A percentile compares a stretch with the other conserved stretches of the same genome.
These are phyloP conservation scores for Numida meleagris DNA, from an alignment of 2,113 vertebrate species.

Conservation along the genomic window DNA sequence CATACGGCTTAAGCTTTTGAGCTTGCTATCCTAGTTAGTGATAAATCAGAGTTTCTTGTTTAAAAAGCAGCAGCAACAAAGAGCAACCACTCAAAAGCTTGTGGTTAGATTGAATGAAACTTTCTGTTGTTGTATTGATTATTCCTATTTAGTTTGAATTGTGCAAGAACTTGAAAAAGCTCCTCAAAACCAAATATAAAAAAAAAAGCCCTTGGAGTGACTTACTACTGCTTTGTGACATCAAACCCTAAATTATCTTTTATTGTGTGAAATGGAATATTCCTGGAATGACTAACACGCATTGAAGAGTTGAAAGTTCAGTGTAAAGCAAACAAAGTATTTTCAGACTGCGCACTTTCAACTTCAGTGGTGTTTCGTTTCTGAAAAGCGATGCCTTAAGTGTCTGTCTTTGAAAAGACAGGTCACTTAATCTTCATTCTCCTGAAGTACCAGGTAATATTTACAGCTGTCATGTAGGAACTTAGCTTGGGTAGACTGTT, in stretches of 20 bases:
- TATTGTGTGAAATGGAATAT: background rate
- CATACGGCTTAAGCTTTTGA: background rate
- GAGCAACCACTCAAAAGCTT: background rate
- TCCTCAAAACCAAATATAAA: background rate
- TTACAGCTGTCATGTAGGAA: background rate
- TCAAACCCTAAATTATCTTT: background rate
- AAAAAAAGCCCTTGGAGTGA: background rate
- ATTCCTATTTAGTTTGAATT: background rate
- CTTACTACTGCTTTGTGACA: background rate
- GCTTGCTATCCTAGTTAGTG: background rate
- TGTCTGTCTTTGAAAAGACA: background rate
- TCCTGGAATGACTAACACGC: background rate
- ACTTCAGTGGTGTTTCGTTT: background rate
- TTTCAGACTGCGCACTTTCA: slow-evolving; percentile 29
- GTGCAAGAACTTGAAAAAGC: background rate
- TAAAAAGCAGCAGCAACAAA: background rate
- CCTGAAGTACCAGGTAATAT: background rate
- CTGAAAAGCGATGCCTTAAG: background rate
- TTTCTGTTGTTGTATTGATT: background rate
- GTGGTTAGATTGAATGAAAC: background rate
- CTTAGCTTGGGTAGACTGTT: background rate
- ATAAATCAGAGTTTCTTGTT: background rate
- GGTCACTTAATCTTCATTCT: background rate
- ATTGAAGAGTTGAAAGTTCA: slow-evolving; percentile 47
- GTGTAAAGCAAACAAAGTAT: slow-evolving; percentile 31